Evolutionary conservation across 1,140 invertebrate species (phyloP).

Genomic region (Glomeris maerens): DNA sequence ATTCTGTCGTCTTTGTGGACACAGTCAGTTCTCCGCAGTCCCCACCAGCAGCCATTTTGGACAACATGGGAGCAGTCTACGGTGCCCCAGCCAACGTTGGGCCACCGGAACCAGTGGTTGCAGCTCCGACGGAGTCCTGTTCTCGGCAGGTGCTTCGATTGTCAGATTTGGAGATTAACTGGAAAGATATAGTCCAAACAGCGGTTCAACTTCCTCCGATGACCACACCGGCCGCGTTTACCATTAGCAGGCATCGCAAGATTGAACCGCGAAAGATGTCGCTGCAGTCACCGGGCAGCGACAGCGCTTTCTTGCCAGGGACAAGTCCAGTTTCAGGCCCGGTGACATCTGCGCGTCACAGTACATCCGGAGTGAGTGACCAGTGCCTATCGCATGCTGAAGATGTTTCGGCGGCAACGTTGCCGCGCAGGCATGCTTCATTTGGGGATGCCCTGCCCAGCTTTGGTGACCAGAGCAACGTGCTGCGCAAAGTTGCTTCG

Average conservation of each 20-base stretch:
- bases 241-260: conserved; percentile 33
- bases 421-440: conserved; percentile 31
- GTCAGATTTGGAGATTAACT: too few relatives aligned
- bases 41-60: not conserved
- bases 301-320: too few relatives aligned
- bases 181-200: too few relatives aligned
- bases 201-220: too few relatives aligned
- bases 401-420: conserved; percentile 10
- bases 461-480: conserved; percentile 46
- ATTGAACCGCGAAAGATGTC: too few relatives aligned
- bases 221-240: conserved; percentile 20
- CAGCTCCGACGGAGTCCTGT: too few relatives aligned
- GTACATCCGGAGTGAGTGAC: conserved; percentile 21
- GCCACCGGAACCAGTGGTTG: too few relatives aligned
- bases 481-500: conserved; percentile 66
- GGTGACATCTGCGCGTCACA: too few relatives aligned
- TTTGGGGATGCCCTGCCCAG: conserved; percentile 30
- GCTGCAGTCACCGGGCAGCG: conserved; percentile 29
- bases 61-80: too few relatives aligned
- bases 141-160: too few relatives aligned
- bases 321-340: too few relatives aligned
- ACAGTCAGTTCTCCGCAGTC: not conserved
- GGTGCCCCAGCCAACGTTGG: too few relatives aligned
- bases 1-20: conserved; percentile 9
- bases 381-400: conserved; percentile 10